Evolutionary conservation across 2,113 vertebrate species (phyloP), one percentile per base, ranked within the genome.

Genomic region (Colinus virginianus): DNA sequence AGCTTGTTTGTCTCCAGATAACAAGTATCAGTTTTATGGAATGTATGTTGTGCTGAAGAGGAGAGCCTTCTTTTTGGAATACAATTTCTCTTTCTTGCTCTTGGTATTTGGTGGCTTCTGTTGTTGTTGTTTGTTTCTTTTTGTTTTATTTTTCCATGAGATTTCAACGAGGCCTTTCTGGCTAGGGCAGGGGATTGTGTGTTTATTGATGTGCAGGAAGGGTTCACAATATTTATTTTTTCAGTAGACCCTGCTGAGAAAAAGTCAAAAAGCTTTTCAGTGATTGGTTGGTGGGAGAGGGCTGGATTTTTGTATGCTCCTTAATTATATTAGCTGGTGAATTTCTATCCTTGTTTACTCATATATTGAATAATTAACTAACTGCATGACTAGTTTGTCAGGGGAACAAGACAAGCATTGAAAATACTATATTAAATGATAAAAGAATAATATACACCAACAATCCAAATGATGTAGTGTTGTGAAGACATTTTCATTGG

Each of bases 141-240:
- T 28, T 42, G 16, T 2, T 36, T 20, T 13, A 1, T 13, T 55
- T n/a, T 43, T 76, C 13, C 25, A 17, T 13, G 4, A 1, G 58
- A 6, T 59, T 88, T 78, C 61, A 18, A 22, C 0, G 0, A 67
- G 21, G 1, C 6, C 22, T 38, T 75, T 67, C n/a, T 84, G 6
- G 5, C 22, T 45, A 53, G 23, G 11, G 2, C 61, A 9, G 5
- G 11, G 3, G 7, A 0, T 22, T 63, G 2, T 53, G 13, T 26
- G 76, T 9, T 18, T 82, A 45, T 58, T 26, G 4, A 26, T 58
- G 20, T 23, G 2, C 4, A 16, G 21, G 34, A 34, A 36, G 58
- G 42, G 28, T 19, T 82, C 3, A 1, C 32, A 8, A 6, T 26
- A 1, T 62, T 8, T 75, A 7, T 7, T 71, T 34, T 79, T 56